phyloP scores from a whole-genome alignment of 2,888 invertebrate species.

The Latheticus oryzae region DNA sequence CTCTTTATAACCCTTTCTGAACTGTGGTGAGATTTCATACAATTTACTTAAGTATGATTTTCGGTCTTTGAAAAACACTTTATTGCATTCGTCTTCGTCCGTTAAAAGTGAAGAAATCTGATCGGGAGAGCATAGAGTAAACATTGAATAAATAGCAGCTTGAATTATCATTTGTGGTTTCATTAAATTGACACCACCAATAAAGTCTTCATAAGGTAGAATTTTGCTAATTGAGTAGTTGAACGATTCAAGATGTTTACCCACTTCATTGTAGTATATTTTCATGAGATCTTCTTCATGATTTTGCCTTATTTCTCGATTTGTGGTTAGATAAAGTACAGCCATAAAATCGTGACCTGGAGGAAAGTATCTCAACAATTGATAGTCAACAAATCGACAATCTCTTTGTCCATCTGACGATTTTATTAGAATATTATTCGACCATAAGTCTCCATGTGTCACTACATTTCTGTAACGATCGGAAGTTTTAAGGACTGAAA shows the following conservation, averaged over 20 bases:
- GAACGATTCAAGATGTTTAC: not conserved
- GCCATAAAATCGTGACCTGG: conserved; percentile 16
- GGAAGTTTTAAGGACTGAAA: conserved; percentile 59
- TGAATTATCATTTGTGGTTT: not conserved
- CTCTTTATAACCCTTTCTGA: conserved; percentile 36
- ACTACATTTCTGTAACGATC: conserved; percentile 61
- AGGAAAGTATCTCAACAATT: conserved; percentile 16
- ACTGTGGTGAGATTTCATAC: conserved; percentile 40
- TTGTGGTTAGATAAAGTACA: conserved; percentile 2
- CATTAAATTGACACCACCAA: not conserved
- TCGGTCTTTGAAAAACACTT: conserved; percentile 45
- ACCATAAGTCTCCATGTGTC: conserved; percentile 58
- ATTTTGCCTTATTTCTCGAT: conserved; percentile 3
- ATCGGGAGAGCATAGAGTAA: conserved; percentile 43
- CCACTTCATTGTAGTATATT: conserved; percentile 13
- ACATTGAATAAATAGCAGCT: conserved; percentile 38
- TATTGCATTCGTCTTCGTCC: conserved; percentile 42
- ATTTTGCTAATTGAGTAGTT: not conserved
- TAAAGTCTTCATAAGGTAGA: not conserved
- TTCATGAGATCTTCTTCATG: conserved; percentile 7
- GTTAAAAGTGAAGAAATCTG: conserved; percentile 43
- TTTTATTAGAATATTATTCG: conserved; percentile 48
- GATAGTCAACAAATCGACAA: conserved; percentile 10
- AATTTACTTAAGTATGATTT: conserved; percentile 41
- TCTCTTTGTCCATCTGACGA: not conserved